Conservation (phyloP, 2,113 vertebrate genomes). For the Epinephelus moara region DNA sequence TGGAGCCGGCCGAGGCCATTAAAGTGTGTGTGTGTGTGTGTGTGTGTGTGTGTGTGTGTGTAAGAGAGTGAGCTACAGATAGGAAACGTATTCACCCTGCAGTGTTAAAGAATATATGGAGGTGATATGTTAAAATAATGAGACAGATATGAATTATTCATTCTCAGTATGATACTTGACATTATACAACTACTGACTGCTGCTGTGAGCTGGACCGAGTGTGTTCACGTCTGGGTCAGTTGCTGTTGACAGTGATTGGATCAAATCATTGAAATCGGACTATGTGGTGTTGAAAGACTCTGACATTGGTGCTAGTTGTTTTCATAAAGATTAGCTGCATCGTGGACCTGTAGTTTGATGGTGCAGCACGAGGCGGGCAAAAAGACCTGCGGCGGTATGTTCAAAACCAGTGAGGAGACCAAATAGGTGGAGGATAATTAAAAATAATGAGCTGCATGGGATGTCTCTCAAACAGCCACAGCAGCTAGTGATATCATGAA, state of each 20-base stretch:
- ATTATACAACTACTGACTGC: not conserved
- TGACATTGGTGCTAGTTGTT: not conserved
- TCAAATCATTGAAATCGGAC: not conserved
- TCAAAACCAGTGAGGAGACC: not conserved
- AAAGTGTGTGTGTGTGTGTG: constrained; percentile 24
- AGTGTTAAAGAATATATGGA: constrained; percentile 24
- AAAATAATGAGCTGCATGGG: not conserved
- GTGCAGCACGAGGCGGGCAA: not conserved
- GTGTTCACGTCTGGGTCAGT: not conserved
- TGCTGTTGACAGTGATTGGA: not conserved
- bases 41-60: constrained; percentile 1
- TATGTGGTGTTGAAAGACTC: not conserved
- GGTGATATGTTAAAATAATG: constrained; percentile 45
- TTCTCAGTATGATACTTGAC: not conserved
- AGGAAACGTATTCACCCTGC: constrained; percentile 36
- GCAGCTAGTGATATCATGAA: not conserved
- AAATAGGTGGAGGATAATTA: not conserved
- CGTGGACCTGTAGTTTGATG: not conserved
- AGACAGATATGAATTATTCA: constrained; percentile 50
- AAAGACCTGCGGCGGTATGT: not conserved
- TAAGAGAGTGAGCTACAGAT: not conserved
- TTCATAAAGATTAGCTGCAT: not conserved
- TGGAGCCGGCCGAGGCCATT: constrained; percentile 62
- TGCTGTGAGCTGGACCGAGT: not conserved
- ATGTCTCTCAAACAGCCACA: not conserved